These are phyloP conservation scores for Hydriomena furcata DNA, from an alignment of 2,888 invertebrate species.

Conservation along the genomic window DNA sequence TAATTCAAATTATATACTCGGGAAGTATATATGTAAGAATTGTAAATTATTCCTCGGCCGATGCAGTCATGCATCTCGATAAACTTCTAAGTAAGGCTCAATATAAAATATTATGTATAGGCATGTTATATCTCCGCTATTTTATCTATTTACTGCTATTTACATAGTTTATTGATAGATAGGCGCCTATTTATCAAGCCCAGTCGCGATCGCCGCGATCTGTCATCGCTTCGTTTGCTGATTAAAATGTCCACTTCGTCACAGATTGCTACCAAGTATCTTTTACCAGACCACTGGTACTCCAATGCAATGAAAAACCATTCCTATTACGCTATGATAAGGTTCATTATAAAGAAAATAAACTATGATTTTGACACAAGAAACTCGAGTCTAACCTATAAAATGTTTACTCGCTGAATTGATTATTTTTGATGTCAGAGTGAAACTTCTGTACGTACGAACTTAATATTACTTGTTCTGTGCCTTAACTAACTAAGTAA, in stretches of 20 bases:
- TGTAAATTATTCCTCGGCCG: no score
- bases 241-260: slow-evolving; percentile 62
- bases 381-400: no score
- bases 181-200: slow-evolving; percentile 45
- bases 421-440: no score
- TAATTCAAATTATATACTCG: no score
- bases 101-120: neutral
- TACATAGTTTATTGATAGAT: slow-evolving; percentile 26
- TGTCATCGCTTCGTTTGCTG: slow-evolving; percentile 59
- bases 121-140: neutral
- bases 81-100: neutral
- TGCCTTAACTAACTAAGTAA: slow-evolving; percentile 55
- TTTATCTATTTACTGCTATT: slow-evolving; percentile 7
- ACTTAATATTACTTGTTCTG: slow-evolving; percentile 11
- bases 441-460: neutral
- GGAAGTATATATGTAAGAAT: no score
- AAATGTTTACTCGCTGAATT: no score
- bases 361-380: neutral
- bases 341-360: neutral
- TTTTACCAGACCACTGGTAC: neutral
- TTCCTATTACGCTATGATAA: neutral
- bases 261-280: slow-evolving; percentile 22
- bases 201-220: slow-evolving; percentile 53
- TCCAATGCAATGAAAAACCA: slow-evolving; percentile 1
- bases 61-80: neutral